phyloP scores from a whole-genome alignment of 1,140 invertebrate species.

The Polyergus mexicanus region DNA sequence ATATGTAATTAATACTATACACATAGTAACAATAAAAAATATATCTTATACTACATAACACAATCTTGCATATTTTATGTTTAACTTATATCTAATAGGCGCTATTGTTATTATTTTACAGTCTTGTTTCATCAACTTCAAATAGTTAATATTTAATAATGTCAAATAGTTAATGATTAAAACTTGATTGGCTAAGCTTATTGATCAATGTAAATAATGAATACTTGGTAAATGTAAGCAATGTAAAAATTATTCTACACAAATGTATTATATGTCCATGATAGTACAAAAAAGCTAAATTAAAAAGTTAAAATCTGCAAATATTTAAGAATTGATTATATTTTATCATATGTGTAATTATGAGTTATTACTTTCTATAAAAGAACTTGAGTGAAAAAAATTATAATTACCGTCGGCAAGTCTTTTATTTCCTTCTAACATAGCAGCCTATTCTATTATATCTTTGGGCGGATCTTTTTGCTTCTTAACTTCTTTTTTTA shows the following conservation, averaged over 20 bases:
- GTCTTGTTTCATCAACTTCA: background rate
- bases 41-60: background rate
- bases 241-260: background rate
- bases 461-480: background rate
- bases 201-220: background rate
- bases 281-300: background rate
- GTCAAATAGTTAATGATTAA: background rate
- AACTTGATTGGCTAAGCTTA: background rate
- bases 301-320: background rate
- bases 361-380: background rate
- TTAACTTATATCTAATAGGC: background rate
- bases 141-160: background rate
- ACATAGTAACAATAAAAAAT: constrained; percentile 16
- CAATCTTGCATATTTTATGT: background rate
- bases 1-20: background rate
- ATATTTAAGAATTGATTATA: background rate
- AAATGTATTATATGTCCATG: background rate
- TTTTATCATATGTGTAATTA: background rate
- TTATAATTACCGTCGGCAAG: background rate
- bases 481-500: constrained; percentile 60
- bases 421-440: background rate
- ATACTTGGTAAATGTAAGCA: background rate
- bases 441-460: background rate
- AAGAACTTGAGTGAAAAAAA: constrained; percentile 11
- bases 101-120: background rate